Conservation (phyloP, 2,113 vertebrate genomes). For the Zapornia atra region DNA sequence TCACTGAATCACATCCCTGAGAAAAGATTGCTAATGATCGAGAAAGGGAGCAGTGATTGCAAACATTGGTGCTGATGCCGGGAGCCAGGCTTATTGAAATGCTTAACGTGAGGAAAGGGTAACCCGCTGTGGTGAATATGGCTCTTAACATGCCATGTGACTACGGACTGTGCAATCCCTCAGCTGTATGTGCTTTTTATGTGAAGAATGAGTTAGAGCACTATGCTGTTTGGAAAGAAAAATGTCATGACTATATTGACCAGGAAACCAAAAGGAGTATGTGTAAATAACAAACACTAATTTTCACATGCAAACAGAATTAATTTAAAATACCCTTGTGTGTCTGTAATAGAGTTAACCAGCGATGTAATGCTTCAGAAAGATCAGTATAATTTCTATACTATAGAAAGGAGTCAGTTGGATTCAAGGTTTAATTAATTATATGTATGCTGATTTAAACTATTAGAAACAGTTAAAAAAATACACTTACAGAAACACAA, state of each 20-base stretch:
- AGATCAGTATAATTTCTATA: background rate
- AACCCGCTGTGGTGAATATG: background rate
- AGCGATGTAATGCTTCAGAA: background rate
- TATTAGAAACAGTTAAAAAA: background rate
- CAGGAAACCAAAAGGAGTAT: background rate
- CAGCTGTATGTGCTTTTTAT: background rate
- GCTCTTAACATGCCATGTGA: background rate
- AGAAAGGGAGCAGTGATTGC: background rate
- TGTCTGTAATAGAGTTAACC: background rate
- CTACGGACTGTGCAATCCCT: background rate
- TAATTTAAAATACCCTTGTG: background rate
- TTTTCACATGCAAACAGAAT: background rate
- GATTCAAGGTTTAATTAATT: background rate
- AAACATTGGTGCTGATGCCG: background rate
- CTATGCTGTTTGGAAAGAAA: background rate
- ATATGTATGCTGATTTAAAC: background rate
- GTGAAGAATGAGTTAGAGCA: background rate
- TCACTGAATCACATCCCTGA: background rate
- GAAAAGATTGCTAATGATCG: background rate
- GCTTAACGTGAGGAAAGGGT: background rate
- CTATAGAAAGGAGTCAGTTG: background rate
- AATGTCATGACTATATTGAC: background rate
- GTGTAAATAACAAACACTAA: background rate
- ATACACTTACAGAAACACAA: background rate
- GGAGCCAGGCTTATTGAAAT: background rate